These are phyloP conservation scores for Laticauda colubrina DNA, from an alignment of 2,113 vertebrate genomes.

Conservation along the genomic window DNA sequence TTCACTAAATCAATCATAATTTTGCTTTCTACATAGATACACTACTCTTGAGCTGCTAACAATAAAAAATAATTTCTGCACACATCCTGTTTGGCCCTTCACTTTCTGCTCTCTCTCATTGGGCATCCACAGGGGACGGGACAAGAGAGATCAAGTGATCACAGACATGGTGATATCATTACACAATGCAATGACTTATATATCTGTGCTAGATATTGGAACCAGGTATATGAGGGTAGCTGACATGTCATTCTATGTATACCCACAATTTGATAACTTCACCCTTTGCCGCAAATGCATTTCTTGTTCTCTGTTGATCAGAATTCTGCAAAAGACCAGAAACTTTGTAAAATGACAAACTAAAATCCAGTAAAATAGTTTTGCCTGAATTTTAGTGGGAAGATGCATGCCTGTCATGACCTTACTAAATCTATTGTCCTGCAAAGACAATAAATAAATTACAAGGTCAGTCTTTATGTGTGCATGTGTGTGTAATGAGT, in stretches of 20 bases:
- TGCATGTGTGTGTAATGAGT: not conserved
- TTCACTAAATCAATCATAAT: not conserved
- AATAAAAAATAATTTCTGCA: not conserved
- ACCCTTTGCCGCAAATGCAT: not conserved
- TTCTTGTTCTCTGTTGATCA: not conserved
- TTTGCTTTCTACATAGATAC: not conserved
- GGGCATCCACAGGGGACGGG: not conserved
- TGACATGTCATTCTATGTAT: not conserved
- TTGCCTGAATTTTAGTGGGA: not conserved
- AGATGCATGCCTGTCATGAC: not conserved
- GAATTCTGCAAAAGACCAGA: not conserved
- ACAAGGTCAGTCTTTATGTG: not conserved
- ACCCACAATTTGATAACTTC: not conserved
- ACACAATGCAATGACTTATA: not conserved
- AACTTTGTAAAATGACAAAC: not conserved
- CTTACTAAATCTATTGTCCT: not conserved
- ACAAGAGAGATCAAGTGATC: not conserved
- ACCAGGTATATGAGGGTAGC: not conserved
- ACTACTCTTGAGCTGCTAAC: not conserved
- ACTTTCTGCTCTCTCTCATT: not conserved
- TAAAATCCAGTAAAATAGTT: constrained; percentile 5
- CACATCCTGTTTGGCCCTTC: not conserved
- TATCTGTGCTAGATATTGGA: not conserved
- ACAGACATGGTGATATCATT: not conserved
- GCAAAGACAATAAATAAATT: not conserved